These are phyloP conservation scores for Globodera rostochiensis DNA, from an alignment of 1,140 invertebrate genomes.

Conservation along the genomic window DNA sequence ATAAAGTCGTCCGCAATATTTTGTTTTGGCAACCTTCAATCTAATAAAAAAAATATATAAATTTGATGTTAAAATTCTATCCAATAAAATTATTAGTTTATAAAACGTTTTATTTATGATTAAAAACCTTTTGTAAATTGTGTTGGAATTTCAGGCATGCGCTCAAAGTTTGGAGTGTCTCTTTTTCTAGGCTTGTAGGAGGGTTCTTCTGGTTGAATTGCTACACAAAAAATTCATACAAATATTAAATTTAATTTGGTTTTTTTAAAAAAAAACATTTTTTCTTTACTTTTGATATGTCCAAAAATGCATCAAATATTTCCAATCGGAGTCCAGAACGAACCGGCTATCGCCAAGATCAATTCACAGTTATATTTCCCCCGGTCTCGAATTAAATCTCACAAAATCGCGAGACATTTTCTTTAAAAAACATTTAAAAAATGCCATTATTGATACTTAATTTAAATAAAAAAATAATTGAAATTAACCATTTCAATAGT, in stretches of 20 bases:
- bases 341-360: constrained; percentile 22
- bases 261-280: too few species aligned
- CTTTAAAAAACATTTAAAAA: not conserved
- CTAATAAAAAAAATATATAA: too few species aligned
- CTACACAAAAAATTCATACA: not conserved
- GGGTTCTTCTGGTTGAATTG: not conserved
- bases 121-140: not conserved
- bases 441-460: not conserved
- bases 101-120: too few species aligned
- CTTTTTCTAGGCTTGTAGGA: not conserved
- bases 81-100: too few species aligned
- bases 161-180: not conserved
- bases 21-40: not conserved
- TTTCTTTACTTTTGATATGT: constrained; percentile 21
- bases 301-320: constrained; percentile 23
- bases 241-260: not conserved
- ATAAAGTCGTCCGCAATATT: not conserved
- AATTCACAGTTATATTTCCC: constrained; percentile 20
- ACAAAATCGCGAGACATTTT: constrained; percentile 20
- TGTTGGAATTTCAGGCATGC: constrained; percentile 2
- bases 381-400: not conserved
- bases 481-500: constrained; percentile 18
- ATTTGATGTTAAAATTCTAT: too few species aligned
- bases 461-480: not conserved
- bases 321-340: not conserved